These are phyloP conservation scores for Dynastes maya DNA, from an alignment of 2,888 invertebrate species.

Conservation along the genomic window DNA sequence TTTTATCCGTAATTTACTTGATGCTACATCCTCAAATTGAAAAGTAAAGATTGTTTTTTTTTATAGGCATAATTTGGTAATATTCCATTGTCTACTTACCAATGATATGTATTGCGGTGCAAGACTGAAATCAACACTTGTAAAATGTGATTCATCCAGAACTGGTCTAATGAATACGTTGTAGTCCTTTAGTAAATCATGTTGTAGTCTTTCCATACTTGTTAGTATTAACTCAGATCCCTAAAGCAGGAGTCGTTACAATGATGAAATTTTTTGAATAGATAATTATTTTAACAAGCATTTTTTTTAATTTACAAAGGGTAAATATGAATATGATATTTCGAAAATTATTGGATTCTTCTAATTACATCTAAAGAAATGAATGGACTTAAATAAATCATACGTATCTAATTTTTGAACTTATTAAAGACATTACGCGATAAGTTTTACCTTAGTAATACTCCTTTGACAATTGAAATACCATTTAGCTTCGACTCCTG, in stretches of 20 bases:
- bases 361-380: no score
- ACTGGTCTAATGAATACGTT: slow-evolving; percentile 69
- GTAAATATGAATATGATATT: no score
- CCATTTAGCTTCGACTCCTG: slow-evolving; percentile 78
- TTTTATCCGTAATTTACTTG: slow-evolving; percentile 63
- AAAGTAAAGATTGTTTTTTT: slow-evolving; percentile 16
- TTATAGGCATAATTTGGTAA: slow-evolving; percentile 23
- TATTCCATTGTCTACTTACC: slow-evolving; percentile 58
- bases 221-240: slow-evolving; percentile 71
- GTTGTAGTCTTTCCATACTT: slow-evolving; percentile 72
- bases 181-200: slow-evolving; percentile 72
- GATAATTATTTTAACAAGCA: no score
- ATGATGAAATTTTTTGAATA: no score
- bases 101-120: slow-evolving; percentile 61
- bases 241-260: slow-evolving; percentile 58
- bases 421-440: no score
- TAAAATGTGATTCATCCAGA: slow-evolving; percentile 58
- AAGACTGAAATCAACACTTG: slow-evolving; percentile 61
- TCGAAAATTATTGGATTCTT: no score
- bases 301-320: no score
- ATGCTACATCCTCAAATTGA: slow-evolving; percentile 65
- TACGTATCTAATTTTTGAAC: no score
- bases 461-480: slow-evolving; percentile 76
- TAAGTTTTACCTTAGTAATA: slow-evolving; percentile 47
- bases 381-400: no score